phyloP scores from a whole-genome alignment of 2,113 vertebrate species.

The Tychaedon coryphoeus region DNA sequence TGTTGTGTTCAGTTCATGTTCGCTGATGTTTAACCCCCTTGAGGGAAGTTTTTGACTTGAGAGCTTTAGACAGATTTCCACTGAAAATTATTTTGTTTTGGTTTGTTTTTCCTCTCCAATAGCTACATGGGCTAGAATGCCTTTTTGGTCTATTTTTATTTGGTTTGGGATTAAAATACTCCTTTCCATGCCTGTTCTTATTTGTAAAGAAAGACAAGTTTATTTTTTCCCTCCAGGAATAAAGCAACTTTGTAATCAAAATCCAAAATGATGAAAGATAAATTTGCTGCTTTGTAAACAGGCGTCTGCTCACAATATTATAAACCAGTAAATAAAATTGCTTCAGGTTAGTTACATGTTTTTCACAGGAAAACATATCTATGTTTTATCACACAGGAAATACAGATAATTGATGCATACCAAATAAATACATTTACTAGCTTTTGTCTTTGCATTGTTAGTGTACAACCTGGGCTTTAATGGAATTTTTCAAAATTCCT shows the following conservation, averaged over 20 bases:
- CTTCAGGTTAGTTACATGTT: neutral
- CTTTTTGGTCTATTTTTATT: neutral
- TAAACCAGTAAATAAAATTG: neutral
- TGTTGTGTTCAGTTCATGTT: neutral
- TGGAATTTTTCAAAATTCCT: neutral
- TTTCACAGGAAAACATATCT: neutral
- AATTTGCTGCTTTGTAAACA: slow-evolving; percentile 8
- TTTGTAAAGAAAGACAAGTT: neutral
- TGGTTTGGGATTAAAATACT: neutral
- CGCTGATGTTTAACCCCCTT: neutral
- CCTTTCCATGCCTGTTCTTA: neutral
- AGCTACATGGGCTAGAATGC: neutral
- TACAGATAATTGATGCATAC: neutral
- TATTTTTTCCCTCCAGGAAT: neutral
- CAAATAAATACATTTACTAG: neutral
- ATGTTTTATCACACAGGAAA: neutral
- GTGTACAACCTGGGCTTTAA: neutral
- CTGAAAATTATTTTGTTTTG: neutral
- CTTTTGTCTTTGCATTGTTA: neutral
- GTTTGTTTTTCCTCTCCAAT: neutral
- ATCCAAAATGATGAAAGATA: slow-evolving; percentile 3
- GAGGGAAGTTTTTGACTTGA: neutral
- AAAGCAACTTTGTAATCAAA: neutral
- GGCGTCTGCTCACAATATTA: neutral
- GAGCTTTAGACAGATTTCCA: neutral